Base-by-base conservation (phyloP, 1,140 invertebrate genomes). In the Thalassaphorura encarpata region DNA sequence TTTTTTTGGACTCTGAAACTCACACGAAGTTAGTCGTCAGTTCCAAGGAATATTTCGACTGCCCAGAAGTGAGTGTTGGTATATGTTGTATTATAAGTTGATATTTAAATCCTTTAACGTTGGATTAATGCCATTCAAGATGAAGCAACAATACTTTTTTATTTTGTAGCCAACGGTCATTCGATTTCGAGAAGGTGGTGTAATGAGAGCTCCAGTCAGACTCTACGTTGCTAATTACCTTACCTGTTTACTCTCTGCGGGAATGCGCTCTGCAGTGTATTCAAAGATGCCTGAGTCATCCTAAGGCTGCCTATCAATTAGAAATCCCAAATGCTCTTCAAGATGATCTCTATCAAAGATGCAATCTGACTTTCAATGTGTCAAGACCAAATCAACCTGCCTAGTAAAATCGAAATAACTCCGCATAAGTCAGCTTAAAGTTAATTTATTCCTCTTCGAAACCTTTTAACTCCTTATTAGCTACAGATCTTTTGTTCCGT, bases 1-100 rank as follows among this genome's bases (percentile, higher is more conserved):
- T 85, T 27, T 84, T 83, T 62, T 67, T 78, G 28, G 80, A 85
- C 66, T 65, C 73, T 29, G 66, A 76, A 23, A 81, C 80, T 0
- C 76, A 76, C 39, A 81, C 83, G 54, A 76, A 71, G 69, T 54
- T 73, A 21, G 66, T 73, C 21, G 66, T 63, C 8, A 61, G 58
- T 11, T 61, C 45, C 11, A 67, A 64, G 42, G 66, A 72, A n/a
- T 70, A 76, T 40, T 76, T 70, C 42, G 64, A 67, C 29, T 56
- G 54, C 26, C 60, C 60, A 23, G 57, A 60, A 48, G 63, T 65
- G 50, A 42, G 29, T 33, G 18, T 23, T 21, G 31, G 26, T 45
- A 27, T 19, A 54, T 6, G n/a, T 21, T 6, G 31, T 19, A 36
- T 24, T 13, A 13, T 29, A 48, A 16, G 27, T 40, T 16, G 33